Base-by-base conservation (phyloP, 2,113 vertebrate genomes). In the Perognathus longimembris region DNA sequence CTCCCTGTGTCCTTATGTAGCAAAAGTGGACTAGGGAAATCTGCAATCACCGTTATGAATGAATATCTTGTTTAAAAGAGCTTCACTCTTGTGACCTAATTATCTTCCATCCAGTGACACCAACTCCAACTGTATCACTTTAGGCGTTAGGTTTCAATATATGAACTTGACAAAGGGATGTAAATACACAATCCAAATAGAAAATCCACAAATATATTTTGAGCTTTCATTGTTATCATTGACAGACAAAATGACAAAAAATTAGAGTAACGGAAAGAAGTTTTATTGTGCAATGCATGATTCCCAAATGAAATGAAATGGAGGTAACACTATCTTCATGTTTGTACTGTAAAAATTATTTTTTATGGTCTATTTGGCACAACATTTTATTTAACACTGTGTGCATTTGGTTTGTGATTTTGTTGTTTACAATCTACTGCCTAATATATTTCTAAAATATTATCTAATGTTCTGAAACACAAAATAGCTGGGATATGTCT, bases 251-350 rank as follows among this genome's bases (percentile, higher is more conserved):
- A 50, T 22, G 75, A 11, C n/a, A 67, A 59, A 80, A 89, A 8
- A 32, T 11, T 20, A n/a, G 54, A 69, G 2, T 6, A 32, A 26
- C 22, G 15, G 14, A 12, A 1, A 1, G 3, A 9, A 69, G 1
- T 54, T 54, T 54, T 54, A 15, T 54, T 54, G 50, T 18, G 15
- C 14, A 54, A 54, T 54, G 3, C 50, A 22, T 1, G 0, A 69
- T 78, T 70, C 3, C 34, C 28, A 84, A 10, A 28, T 34, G 32
- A 78, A 57, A 28, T 42, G 36, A 15, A 76, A 67, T 1, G 73
- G 42, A 82, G 36, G 5, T 8, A n/a, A 81, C 3, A 94, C 38
- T 67, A 11, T 57, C 28, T 85, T 66, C 36, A 74, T 69, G 3
- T 73, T 88, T 85, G 38, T 14, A 24, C 5, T 88, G 9, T 36